Conservation (phyloP, 2,113 vertebrate genomes). For the Tachycineta bicolor region DNA sequence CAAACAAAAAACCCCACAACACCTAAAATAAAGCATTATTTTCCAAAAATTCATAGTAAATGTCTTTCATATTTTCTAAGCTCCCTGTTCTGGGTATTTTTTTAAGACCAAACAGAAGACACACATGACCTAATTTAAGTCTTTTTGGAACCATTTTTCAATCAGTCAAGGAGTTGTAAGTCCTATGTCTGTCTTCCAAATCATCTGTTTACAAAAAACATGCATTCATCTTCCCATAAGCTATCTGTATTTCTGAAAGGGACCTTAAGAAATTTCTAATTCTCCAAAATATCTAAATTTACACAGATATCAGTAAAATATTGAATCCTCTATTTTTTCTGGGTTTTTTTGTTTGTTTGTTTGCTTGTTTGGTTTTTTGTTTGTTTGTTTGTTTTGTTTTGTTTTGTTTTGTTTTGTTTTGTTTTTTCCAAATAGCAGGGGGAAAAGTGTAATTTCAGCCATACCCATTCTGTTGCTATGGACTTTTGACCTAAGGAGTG, state of each 20-base stretch:
- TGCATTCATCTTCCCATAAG: not conserved
- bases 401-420: not conserved
- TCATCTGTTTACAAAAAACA: not conserved
- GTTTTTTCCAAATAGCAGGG: not conserved
- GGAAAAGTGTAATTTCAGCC: rapidly evolving
- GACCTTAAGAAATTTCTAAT: not conserved
- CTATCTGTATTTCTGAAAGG: not conserved
- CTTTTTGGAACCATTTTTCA: not conserved
- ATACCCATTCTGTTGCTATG: not conserved
- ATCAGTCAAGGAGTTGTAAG: not conserved
- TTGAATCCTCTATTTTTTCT: not conserved
- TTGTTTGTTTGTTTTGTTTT: no score
- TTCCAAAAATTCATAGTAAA: not conserved
- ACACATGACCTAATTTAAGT: not conserved
- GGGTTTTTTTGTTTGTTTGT: no score
- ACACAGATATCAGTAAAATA: not conserved
- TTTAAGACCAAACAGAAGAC: not conserved
- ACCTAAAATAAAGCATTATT: not conserved
- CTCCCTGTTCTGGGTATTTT: not conserved
- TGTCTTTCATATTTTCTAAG: not conserved
- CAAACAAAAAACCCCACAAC: no score
- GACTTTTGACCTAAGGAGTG: not conserved
- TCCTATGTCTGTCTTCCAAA: not conserved
- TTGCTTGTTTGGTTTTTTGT: no score
- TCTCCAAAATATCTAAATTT: not conserved